These are phyloP conservation scores for Rhynchomys soricoides DNA, from an alignment of 2,113 vertebrate species.

Conservation along the genomic window DNA sequence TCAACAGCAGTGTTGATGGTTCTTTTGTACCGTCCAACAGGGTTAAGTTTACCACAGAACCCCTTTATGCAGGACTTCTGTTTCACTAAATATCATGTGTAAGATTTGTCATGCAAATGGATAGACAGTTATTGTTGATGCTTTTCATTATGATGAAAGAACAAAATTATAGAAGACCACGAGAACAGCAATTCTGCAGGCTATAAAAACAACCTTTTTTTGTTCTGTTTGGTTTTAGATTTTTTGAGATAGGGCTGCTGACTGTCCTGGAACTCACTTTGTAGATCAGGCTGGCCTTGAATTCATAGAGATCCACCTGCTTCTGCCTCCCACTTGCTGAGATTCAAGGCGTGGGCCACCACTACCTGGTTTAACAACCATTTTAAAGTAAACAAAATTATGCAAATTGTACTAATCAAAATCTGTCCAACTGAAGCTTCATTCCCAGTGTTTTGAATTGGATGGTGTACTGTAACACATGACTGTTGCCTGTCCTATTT, in stretches of 20 bases:
- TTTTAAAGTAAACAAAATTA: constrained; percentile 60
- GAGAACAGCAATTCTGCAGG: constrained; percentile 54
- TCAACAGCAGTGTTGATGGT: constrained; percentile 79
- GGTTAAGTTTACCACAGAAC: constrained; percentile 77
- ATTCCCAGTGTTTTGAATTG: constrained; percentile 64
- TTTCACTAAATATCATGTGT: constrained; percentile 72
- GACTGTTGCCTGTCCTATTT: constrained; percentile 83
- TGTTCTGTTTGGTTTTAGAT: neutral
- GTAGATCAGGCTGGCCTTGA: neutral
- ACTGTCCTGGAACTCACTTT: neutral
- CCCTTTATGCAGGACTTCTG: constrained; percentile 80
- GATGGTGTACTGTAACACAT: neutral
- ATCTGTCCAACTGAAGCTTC: constrained; percentile 48
- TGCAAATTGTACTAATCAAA: constrained; percentile 35
- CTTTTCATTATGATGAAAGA: constrained; percentile 59
- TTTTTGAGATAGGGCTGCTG: neutral
- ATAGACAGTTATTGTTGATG: constrained; percentile 66
- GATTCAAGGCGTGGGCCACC: neutral
- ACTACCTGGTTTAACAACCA: neutral
- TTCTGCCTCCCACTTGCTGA: neutral
- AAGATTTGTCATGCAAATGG: constrained; percentile 63
- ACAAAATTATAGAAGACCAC: constrained; percentile 8
- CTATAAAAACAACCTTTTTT: constrained; percentile 46
- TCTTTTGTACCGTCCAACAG: constrained; percentile 70
- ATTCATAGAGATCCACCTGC: neutral